Evolutionary conservation across 2,888 invertebrate genomes (phyloP), one percentile per base, ranked within the genome.

Genomic region (Thecocarcelia acutangulata): DNA sequence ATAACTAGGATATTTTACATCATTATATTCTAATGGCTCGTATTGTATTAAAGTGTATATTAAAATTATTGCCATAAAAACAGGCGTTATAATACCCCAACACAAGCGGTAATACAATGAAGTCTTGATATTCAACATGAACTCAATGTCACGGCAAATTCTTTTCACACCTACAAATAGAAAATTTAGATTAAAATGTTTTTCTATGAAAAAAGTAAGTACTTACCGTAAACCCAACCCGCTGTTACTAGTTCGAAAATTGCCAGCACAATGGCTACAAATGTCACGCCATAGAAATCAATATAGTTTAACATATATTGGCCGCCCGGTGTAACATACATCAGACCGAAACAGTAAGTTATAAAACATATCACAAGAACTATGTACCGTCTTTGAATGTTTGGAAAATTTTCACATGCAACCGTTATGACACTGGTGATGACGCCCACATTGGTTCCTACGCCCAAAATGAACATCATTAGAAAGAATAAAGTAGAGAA

Each of bases 31-130:
- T 1, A 94, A 88, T 0, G 93, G 92, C 74, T 93, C 91, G 81
- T 93, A 92, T 0, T 93, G 93, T 0, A 91, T 87, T 40, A 96
- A 88, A 5, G 94, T 95, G 87, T 95, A 96, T 21, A 95, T 83
- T 84, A 96, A 93, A 56, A 96, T 95, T 2, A 92, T 88, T 13
- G 93, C 88, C 92, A 96, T 93, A 80, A 95, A 90, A 0, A 92
- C 87, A 0, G 96, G 96, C 4, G 95, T 95, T 61, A 96, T 90
- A n/a, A 95, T 63, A 0, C 93, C 93, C 96, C 96, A 97, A 83
- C 95, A 96, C 37, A 95, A 83, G 80, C 96, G 92, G 95, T 96
- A 96, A 88, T 96, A 96, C 17, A 93, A 85, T 1, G 94, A 89
- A 0, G 90, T 90, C 88, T 93, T 93, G 13, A 91, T 91, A 52